A percentile compares a stretch with the other conserved stretches of the same genome.
Conservation (phyloP, 2,113 vertebrate species). For the human region DNA sequence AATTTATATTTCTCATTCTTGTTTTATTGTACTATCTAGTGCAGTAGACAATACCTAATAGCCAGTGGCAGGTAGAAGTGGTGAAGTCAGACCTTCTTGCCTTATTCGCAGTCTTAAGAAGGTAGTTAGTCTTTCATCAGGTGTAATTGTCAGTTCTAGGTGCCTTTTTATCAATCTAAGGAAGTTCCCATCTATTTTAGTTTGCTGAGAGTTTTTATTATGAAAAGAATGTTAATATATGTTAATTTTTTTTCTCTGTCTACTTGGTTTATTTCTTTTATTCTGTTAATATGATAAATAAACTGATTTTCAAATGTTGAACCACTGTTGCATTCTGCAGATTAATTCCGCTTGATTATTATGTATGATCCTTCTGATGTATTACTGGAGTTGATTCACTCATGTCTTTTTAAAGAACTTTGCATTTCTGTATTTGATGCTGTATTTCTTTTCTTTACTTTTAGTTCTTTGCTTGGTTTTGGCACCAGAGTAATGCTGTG, state of each 20-base stretch:
- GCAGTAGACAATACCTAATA: too few species aligned
- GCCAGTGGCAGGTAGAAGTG: neutral
- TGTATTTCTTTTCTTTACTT: neutral
- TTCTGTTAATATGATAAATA: neutral
- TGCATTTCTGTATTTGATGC: neutral
- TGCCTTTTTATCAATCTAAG: neutral
- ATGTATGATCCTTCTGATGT: neutral
- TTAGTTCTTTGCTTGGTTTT: neutral
- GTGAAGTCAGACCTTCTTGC: neutral
- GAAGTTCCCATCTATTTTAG: neutral
- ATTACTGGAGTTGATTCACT: neutral
- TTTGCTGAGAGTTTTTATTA: neutral
- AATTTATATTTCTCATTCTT: neutral
- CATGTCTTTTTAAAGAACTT: neutral
- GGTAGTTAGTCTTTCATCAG: neutral
- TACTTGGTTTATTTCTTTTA: neutral
- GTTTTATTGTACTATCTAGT: neutral
- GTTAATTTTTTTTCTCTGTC: neutral
- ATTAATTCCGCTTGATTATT: neutral
- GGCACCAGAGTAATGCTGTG: neutral
- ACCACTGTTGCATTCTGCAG: neutral
- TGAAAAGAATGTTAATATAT: neutral
- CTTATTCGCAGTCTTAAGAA: neutral
- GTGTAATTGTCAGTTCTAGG: neutral
- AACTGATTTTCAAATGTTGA: neutral